These are phyloP conservation scores for Eutolmus rufibarbis DNA, from an alignment of 2,888 invertebrate species.

Conservation along the genomic window DNA sequence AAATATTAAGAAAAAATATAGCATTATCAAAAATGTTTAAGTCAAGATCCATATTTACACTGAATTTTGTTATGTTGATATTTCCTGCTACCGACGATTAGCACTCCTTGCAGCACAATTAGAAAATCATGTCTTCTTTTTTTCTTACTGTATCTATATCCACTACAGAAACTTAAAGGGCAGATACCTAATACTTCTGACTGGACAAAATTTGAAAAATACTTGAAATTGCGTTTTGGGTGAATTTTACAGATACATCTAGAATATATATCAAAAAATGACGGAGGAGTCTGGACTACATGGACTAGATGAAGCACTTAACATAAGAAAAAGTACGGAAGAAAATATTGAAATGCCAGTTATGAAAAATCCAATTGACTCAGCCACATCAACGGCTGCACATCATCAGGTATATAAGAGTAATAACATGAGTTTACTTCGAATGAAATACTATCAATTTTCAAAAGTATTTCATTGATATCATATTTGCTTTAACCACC, in stretches of 20 bases:
- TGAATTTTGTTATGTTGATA: no score
- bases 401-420: slow-evolving; percentile 44
- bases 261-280: slow-evolving; percentile 28
- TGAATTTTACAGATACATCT: not conserved
- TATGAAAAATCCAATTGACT: slow-evolving; percentile 44
- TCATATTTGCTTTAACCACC: not conserved
- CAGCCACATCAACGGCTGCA: not conserved
- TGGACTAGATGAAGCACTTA: slow-evolving; percentile 42
- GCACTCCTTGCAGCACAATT: no score
- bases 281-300: slow-evolving; percentile 41
- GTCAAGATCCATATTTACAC: no score
- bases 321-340: slow-evolving; percentile 43
- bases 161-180: no score
- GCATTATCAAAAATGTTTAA: no score
- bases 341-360: slow-evolving; percentile 49
- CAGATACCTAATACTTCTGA: no score
- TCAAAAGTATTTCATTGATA: not conserved
- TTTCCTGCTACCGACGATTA: no score
- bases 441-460: not conserved
- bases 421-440: not conserved
- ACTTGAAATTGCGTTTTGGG: not conserved
- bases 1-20: no score
- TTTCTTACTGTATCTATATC: no score
- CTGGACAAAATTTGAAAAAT: not conserved
- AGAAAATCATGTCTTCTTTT: no score